Evolutionary conservation across 2,888 invertebrate species (phyloP).

Genomic region (Mythimna ferrago): DNA sequence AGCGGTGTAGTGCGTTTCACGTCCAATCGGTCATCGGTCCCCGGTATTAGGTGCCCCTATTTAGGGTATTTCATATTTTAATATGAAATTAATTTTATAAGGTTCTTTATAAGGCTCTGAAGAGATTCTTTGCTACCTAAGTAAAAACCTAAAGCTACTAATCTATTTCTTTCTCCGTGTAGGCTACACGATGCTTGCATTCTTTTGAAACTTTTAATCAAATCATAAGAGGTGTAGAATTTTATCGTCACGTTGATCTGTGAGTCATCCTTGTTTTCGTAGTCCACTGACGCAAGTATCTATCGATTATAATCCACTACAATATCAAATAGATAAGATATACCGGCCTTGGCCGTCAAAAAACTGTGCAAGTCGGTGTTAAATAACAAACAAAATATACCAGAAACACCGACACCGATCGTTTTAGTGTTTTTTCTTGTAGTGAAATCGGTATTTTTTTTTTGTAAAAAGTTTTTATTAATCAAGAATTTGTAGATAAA

Average conservation of each 20-base stretch:
- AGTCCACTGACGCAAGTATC: neutral
- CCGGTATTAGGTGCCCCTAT: no score
- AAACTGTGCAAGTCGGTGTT: neutral
- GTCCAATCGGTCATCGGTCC: no score
- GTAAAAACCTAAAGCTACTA: neutral
- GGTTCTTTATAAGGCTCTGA: no score
- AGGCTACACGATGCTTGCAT: neutral
- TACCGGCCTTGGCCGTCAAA: neutral
- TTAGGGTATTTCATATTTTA: no score
- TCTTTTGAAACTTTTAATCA: neutral
- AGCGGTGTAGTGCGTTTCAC: no score
- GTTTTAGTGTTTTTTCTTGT: no score
- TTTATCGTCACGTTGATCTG: neutral
- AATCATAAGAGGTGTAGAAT: neutral
- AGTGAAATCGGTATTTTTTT: no score
- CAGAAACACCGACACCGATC: no score
- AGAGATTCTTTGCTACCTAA: neutral
- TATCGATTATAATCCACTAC: neutral
- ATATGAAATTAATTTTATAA: no score
- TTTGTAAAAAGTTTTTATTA: no score
- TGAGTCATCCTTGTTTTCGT: slow-evolving; percentile 15
- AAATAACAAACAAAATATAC: no score
- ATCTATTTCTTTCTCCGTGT: neutral
- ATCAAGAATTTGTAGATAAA: no score
- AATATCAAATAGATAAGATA: slow-evolving; percentile 1